Evolutionary conservation across 2,888 invertebrate genomes (phyloP), one percentile per base, ranked within the genome.

Genomic region (Uloborus plumipes): DNA sequence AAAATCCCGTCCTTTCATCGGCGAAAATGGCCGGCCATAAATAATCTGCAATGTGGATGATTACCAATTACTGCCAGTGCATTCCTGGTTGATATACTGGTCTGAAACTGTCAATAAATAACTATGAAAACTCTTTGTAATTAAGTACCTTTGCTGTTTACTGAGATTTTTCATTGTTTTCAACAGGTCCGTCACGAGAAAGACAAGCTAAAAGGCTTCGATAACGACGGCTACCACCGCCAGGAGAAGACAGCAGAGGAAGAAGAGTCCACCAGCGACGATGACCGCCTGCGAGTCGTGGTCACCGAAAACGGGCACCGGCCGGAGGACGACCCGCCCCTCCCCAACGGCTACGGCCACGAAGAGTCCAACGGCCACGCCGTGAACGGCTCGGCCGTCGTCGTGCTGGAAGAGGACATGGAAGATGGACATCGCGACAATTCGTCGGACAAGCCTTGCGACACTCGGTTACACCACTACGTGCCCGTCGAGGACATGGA

Each of bases 131-230:
- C 18, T 53, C 18, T 53, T 16, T 53, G 53, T 13, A 53, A n/a
- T 55, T 9, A n/a, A 55, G 0, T 6, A 9, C 2, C 9, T n/a
- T 20, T n/a, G 55, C 0, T 61, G 26, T 61, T 22, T 61, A 16
- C 16, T 39, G 64, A 15, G 15, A 16, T 4, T 55, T 31, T 26
- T 53, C 14, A 49, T 16, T 64, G 11, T 47, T 22, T 22, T 13
- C 69, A 69, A 51, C 67, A 82, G 82, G 82, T 82, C 70, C 82
- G 64, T 58, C 70, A 64, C 31, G 80, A 76, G 59, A 82, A 82
- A 66, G 82, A 76, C 51, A 20, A 59, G 53, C 47, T 47, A n/a
- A 76, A 76, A 39, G 82, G 82, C 50, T 76, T 76, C 76, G 82
- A 82, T 66, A 82, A 82, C 72, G 76, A 82, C 15, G 76, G 71